Conservation (phyloP, 1,140 invertebrate species). For the Rhagoletis pomonella region DNA sequence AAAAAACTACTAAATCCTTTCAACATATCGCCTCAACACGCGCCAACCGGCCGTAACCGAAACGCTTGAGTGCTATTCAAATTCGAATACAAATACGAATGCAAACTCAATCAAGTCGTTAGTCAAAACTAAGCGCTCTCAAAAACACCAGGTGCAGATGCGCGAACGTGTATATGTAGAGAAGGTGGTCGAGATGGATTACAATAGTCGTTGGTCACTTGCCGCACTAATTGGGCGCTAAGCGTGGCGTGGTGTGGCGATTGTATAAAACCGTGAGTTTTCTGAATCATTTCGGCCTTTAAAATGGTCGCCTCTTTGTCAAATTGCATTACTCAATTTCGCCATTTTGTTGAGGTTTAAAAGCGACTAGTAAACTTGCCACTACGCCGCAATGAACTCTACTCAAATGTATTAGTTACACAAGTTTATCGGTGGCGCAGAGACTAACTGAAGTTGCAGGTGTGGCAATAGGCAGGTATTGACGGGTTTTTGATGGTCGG, state of each 20-base stretch:
- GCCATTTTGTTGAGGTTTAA: slow-evolving; percentile 38
- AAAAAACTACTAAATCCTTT: slow-evolving; percentile 20
- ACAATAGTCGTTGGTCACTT: background rate
- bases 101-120: slow-evolving; percentile 50
- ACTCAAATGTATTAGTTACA: background rate
- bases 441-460: background rate
- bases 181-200: background rate
- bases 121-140: slow-evolving; percentile 32
- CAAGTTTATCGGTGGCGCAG: background rate
- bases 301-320: slow-evolving; percentile 44
- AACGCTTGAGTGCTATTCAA: slow-evolving; percentile 49
- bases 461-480: too few relatives aligned
- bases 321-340: slow-evolving; percentile 45
- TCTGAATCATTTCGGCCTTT: slow-evolving; percentile 31
- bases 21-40: background rate
- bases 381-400: background rate
- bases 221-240: slow-evolving; percentile 47
- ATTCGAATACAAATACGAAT: slow-evolving; percentile 47
- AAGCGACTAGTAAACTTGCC: slow-evolving; percentile 21
- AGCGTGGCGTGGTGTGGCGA: slow-evolving; percentile 1
- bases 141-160: background rate
- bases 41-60: slow-evolving; percentile 25
- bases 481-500: background rate
- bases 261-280: too few relatives aligned
- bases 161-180: background rate